A percentile compares a stretch with the other conserved stretches of the same genome.
Conservation (phyloP, 2,888 invertebrate species). For the Lomographa bimaculata region DNA sequence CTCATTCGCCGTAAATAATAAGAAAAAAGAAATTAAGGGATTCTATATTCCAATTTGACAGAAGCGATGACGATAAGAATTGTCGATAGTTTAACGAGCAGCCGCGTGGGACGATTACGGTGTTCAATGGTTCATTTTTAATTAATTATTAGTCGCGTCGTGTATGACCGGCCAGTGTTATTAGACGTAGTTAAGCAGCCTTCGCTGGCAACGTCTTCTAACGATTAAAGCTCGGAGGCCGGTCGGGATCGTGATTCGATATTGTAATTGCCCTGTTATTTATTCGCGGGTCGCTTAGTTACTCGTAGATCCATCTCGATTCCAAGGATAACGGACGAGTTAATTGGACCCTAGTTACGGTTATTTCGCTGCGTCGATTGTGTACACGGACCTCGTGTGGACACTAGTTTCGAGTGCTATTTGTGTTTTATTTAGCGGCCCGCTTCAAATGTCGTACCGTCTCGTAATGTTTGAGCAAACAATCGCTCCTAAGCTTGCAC, state of each 20-base stretch:
- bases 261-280: constrained; percentile 77
- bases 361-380: constrained; percentile 69
- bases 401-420: constrained; percentile 69
- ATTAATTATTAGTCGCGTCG: constrained; percentile 65
- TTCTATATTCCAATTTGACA: constrained; percentile 77
- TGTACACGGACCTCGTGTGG: constrained; percentile 65
- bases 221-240: constrained; percentile 67
- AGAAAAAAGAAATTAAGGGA: constrained; percentile 71
- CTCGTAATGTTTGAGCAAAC: constrained; percentile 81
- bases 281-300: constrained; percentile 62
- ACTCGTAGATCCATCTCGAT: constrained; percentile 56
- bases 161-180: constrained; percentile 51
- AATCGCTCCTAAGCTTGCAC: constrained; percentile 73
- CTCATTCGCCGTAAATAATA: constrained; percentile 67
- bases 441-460: constrained; percentile 80
- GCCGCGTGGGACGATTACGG: constrained; percentile 69
- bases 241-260: constrained; percentile 73
- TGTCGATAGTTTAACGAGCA: constrained; percentile 73
- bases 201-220: constrained; percentile 66
- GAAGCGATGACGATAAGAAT: constrained; percentile 76
- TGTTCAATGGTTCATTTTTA: constrained; percentile 69
- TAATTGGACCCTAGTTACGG: constrained; percentile 75
- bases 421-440: constrained; percentile 81
- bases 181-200: constrained; percentile 56
- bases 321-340: constrained; percentile 75